phyloP scores from a whole-genome alignment of 2,113 vertebrate genomes.

The Myotis davidii region DNA sequence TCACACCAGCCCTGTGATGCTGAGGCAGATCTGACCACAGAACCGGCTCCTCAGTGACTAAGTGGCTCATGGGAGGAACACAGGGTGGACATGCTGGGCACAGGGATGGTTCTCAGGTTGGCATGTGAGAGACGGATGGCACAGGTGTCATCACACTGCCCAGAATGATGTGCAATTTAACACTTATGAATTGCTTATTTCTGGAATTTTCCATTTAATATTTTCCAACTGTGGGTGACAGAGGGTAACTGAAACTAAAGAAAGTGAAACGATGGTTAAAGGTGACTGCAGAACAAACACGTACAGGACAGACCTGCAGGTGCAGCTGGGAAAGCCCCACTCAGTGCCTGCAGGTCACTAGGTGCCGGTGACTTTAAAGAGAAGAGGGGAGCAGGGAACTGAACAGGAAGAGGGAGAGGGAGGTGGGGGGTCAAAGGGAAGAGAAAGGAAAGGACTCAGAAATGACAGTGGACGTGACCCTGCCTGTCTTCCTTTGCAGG shows the following conservation, averaged over 20 bases:
- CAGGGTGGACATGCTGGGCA: too few species aligned
- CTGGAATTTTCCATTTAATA: background rate
- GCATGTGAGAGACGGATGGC: too few species aligned
- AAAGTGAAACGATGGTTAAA: too few species aligned
- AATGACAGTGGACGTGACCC: too few species aligned
- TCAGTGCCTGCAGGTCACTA: background rate
- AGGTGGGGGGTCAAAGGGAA: background rate
- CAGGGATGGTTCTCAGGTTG: too few species aligned
- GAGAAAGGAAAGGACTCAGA: too few species aligned
- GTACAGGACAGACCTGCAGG: too few species aligned
- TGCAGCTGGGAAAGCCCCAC: background rate
- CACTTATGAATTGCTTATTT: background rate
- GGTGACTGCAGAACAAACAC: background rate
- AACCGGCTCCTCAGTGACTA: too few species aligned
- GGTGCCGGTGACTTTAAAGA: background rate
- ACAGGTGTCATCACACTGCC: fast-evolving
- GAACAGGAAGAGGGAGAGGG: background rate
- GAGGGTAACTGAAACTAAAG: background rate
- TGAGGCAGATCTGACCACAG: too few species aligned
- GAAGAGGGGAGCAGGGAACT: background rate
- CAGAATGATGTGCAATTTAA: background rate
- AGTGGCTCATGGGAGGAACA: too few species aligned
- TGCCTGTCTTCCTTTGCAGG: too few species aligned
- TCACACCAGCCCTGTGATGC: background rate
- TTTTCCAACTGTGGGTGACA: fast-evolving